phyloP scores from a whole-genome alignment of 2,113 vertebrate species.

The Serilophus lunatus region DNA sequence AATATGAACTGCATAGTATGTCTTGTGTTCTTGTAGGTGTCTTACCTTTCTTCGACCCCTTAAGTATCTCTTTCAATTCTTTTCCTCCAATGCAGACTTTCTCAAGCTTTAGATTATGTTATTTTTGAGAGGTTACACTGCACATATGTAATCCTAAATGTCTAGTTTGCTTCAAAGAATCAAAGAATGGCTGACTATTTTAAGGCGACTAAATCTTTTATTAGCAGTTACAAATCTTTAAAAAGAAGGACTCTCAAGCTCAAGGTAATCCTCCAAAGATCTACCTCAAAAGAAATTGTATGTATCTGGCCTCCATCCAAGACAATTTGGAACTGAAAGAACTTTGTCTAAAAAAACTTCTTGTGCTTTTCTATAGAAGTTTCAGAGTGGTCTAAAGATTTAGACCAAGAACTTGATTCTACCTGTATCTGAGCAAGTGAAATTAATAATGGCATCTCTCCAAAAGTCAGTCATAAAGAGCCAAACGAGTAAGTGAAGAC shows the following conservation, averaged over 20 bases:
- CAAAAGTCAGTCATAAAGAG: not conserved
- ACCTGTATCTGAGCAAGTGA: not conserved
- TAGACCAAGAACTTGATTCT: not conserved
- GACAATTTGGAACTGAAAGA: not conserved
- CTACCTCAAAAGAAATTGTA: not conserved
- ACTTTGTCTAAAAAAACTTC: not conserved
- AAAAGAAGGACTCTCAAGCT: not conserved
- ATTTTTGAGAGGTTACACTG: not conserved
- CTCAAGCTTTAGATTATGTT: not conserved
- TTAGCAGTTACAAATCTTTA: not conserved
- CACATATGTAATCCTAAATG: not conserved
- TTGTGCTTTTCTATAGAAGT: not conserved
- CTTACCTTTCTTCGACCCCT: not conserved
- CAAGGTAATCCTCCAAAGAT: not conserved
- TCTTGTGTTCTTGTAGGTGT: not conserved
- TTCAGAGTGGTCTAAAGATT: not conserved
- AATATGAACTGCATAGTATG: not conserved
- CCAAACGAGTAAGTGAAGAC: not conserved
- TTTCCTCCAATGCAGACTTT: not conserved
- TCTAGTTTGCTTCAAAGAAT: not conserved
- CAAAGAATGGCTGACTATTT: not conserved
- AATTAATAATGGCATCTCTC: not conserved
- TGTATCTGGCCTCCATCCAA: not conserved
- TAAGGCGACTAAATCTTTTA: not conserved
- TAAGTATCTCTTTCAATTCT: not conserved